Conservation (phyloP, 53 echinoderm and acorn worm species). For the Stichopus horrens region DNA sequence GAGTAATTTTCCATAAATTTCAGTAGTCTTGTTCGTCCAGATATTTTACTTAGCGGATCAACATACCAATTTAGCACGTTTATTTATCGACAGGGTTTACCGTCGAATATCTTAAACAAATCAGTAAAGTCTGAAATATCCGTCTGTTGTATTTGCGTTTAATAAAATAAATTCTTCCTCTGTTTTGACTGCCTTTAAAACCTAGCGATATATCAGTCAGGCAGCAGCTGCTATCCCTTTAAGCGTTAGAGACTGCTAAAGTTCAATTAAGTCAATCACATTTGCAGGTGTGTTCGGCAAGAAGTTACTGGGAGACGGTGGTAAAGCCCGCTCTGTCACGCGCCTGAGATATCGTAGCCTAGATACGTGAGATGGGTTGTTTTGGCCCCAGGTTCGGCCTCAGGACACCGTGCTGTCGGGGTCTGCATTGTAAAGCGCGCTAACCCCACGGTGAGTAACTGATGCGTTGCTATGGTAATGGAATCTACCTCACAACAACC, state of each 20-base stretch:
- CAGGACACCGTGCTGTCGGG: constrained; percentile 32
- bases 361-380: constrained; percentile 45
- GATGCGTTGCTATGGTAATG: constrained; percentile 10
- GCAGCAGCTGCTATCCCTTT: constrained; percentile 14
- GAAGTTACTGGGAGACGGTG: constrained; percentile 26
- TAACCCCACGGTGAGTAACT: constrained; percentile 35
- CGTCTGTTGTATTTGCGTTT: not conserved
- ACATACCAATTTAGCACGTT: too few relatives aligned
- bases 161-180: not conserved
- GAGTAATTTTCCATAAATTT: too few relatives aligned
- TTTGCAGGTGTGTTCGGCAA: constrained; percentile 40
- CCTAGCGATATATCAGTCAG: not conserved
- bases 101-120: not conserved
- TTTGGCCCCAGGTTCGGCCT: constrained; percentile 25
- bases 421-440: constrained; percentile 19
- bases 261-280: constrained; percentile 46
- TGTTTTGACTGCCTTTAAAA: not conserved
- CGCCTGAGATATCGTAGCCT: constrained; percentile 39
- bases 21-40: too few relatives aligned
- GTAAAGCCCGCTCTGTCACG: constrained; percentile 39
- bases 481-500: constrained; percentile 10
- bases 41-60: too few relatives aligned
- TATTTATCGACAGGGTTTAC: too few relatives aligned
- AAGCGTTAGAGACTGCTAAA: constrained; percentile 29
- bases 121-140: not conserved